Evolutionary conservation across 2,888 invertebrate species (phyloP).

Genomic region (Argyresthia goedartella): DNA sequence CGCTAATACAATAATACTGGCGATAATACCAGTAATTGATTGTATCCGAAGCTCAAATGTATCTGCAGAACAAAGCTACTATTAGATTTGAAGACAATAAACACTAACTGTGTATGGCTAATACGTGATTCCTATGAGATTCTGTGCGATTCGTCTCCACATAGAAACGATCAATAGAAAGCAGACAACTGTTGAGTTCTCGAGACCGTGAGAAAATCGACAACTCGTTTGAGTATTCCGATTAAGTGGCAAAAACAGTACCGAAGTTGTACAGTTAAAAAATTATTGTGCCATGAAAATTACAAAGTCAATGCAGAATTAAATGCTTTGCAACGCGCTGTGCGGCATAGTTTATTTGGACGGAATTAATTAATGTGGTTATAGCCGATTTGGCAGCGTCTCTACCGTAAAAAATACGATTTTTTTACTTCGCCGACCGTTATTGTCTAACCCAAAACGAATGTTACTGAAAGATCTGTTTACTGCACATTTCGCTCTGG

Average conservation of each 20-base stretch:
- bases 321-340: conserved; percentile 51
- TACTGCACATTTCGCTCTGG: not conserved
- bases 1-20: not conserved
- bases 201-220: conserved; percentile 57
- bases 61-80: not conserved
- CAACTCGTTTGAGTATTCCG: conserved; percentile 21
- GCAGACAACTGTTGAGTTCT: conserved; percentile 45
- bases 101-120: conserved; percentile 5
- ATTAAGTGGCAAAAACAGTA: conserved; percentile 41
- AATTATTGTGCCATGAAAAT: conserved; percentile 68
- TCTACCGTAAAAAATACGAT: conserved; percentile 54
- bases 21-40: too few species aligned
- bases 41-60: too few species aligned
- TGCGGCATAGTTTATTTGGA: conserved; percentile 56
- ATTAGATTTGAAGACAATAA: conserved; percentile 8
- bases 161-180: conserved; percentile 31
- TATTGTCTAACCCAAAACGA: conserved; percentile 15
- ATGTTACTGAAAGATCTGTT: not conserved
- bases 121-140: conserved; percentile 1
- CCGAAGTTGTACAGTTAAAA: conserved; percentile 52
- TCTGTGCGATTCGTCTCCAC: not conserved
- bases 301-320: conserved; percentile 63
- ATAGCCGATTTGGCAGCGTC: conserved; percentile 51
- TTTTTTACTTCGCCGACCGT: conserved; percentile 33
- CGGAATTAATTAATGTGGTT: conserved; percentile 65